These are phyloP conservation scores for Azemiops feae DNA, from an alignment of 2,113 vertebrate species.

Conservation along the genomic window DNA sequence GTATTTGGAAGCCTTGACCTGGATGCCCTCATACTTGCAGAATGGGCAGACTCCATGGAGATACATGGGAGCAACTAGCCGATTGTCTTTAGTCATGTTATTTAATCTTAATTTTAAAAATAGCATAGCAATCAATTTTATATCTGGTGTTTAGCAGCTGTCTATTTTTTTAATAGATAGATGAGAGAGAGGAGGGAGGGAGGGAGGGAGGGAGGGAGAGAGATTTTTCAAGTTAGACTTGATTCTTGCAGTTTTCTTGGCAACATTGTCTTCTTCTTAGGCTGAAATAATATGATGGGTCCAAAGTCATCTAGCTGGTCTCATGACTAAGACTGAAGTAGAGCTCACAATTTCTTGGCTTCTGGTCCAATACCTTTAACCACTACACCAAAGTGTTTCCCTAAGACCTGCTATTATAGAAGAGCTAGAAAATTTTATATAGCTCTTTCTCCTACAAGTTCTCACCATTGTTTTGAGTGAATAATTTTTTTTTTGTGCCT, in stretches of 20 bases:
- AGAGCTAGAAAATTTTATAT: not conserved
- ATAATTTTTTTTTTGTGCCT: not conserved
- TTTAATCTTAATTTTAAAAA: not conserved
- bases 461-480: not conserved
- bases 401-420: not conserved
- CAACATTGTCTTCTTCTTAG: not conserved
- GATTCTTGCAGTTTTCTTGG: not conserved
- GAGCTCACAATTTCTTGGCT: not conserved
- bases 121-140: not conserved
- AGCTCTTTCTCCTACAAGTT: not conserved
- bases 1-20: not conserved
- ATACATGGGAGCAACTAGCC: not conserved
- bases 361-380: not conserved
- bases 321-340: not conserved
- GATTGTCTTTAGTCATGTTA: not conserved
- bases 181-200: not conserved
- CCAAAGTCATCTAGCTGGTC: not conserved
- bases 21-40: not conserved
- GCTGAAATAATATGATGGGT: not conserved
- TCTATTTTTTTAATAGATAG: not conserved
- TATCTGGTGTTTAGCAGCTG: not conserved
- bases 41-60: not conserved
- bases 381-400: not conserved
- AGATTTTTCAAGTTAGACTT: not conserved
- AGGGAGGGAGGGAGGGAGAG: not conserved